Conservation (phyloP, 2,113 vertebrate genomes). For the Nematolebias whitei region DNA sequence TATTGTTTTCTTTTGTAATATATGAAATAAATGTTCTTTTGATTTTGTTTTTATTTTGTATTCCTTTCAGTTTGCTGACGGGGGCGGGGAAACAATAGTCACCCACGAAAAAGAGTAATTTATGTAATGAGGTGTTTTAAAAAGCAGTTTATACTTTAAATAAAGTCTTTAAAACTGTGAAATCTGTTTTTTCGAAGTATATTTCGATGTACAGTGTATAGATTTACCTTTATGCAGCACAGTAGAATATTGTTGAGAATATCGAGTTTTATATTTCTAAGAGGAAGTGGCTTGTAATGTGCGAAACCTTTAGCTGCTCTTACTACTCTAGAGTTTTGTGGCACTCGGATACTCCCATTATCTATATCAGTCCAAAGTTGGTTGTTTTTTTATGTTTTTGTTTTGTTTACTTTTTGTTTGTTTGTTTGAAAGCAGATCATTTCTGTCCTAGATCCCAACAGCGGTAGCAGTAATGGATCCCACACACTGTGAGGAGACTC, state of each 20-base stretch:
- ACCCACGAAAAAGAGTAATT: conserved; percentile 95
- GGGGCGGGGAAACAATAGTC: conserved; percentile 96
- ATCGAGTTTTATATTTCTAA: conserved; percentile 89
- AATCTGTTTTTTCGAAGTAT: conserved; percentile 89
- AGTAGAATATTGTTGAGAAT: conserved; percentile 88
- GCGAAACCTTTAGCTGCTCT: conserved; percentile 85
- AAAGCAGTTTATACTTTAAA: conserved; percentile 99
- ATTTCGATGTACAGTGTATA: conserved; percentile 89
- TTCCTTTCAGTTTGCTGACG: conserved; percentile 98
- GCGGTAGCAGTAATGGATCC: conserved; percentile 83
- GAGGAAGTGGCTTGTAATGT: conserved; percentile 87
- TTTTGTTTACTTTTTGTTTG: conserved; percentile 44
- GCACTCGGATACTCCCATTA: conserved; percentile 82
- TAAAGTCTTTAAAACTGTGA: conserved; percentile 99
- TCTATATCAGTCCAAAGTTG: conserved; percentile 79
- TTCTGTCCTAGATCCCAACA: conserved; percentile 83
- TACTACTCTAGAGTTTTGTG: conserved; percentile 84
- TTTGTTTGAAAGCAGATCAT: conserved; percentile 72
- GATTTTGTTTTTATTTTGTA: no score
- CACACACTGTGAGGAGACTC: conserved; percentile 85
- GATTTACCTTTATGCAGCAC: conserved; percentile 86
- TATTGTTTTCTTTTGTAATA: conserved; percentile 95
- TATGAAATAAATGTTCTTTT: conserved; percentile 98
- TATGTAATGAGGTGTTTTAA: conserved; percentile 99
- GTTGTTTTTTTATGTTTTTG: conserved; percentile 71